These are phyloP conservation scores for Triplophysa tibetana DNA, from an alignment of 2,113 vertebrate genomes.

Conservation along the genomic window DNA sequence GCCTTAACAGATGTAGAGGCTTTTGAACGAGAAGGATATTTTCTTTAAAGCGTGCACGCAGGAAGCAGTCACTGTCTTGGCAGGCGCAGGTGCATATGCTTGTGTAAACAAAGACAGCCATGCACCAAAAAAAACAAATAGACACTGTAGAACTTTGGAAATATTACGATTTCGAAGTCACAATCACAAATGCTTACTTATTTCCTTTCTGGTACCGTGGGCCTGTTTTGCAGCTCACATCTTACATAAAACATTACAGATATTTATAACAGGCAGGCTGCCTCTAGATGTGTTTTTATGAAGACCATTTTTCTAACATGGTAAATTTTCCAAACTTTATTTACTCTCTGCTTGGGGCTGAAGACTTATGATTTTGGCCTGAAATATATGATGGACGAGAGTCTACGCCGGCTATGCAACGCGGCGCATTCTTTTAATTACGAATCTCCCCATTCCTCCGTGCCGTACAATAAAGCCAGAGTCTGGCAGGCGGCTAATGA, in stretches of 20 bases:
- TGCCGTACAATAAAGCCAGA: conserved; percentile 14
- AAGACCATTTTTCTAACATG: conserved; percentile 11
- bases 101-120: neutral
- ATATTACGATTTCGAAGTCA: neutral
- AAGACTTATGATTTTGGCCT: conserved; percentile 19
- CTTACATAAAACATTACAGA: neutral
- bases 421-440: conserved; percentile 47
- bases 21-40: conserved; percentile 17
- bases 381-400: conserved; percentile 1
- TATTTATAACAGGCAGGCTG: conserved; percentile 13
- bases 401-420: neutral
- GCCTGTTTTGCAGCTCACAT: neutral
- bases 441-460: neutral
- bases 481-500: conserved; percentile 47
- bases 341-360: conserved; percentile 11
- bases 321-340: neutral
- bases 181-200: neutral
- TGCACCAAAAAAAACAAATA: neutral
- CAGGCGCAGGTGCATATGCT: conserved; percentile 12
- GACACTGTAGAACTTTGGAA: neutral
- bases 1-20: conserved; percentile 5
- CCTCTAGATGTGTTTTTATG: conserved; percentile 20
- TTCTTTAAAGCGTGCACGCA: neutral
- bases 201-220: neutral
- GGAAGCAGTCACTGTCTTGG: neutral